Percentiles rank a stretch among this genome's conserved stretches.
Conservation (phyloP, 2,888 invertebrate genomes). For the Cecidostiba fungosa region DNA sequence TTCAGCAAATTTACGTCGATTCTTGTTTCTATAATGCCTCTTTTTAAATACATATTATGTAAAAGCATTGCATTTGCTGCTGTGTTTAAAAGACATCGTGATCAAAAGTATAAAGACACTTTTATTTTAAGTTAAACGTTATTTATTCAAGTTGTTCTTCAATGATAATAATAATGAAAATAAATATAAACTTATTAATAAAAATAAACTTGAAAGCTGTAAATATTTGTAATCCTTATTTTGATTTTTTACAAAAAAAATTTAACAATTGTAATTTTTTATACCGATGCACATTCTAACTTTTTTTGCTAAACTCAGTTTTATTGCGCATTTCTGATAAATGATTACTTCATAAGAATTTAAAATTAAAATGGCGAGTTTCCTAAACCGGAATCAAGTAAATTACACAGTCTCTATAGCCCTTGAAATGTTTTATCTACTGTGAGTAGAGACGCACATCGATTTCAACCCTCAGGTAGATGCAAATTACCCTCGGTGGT, state of each 20-base stretch:
- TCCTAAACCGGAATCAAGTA: no score
- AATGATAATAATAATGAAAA: constrained; percentile 52
- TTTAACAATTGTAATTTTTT: no score
- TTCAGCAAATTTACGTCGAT: constrained; percentile 35
- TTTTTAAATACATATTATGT: constrained; percentile 26
- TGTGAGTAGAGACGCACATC: no score
- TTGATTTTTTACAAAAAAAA: neutral
- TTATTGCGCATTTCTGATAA: no score
- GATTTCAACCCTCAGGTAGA: no score
- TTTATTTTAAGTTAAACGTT: constrained; percentile 57
- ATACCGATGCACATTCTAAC: no score
- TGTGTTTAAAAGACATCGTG: constrained; percentile 56
- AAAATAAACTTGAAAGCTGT: constrained; percentile 41
- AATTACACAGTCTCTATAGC: no score
- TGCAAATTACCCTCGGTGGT: no score
- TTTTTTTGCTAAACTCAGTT: no score
- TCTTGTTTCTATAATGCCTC: neutral
- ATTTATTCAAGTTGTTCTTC: constrained; percentile 61
- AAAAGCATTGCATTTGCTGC: constrained; percentile 48
- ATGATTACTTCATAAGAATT: neutral
- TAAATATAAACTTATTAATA: constrained; percentile 59
- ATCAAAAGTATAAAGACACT: constrained; percentile 53
- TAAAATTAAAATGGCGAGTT: neutral
- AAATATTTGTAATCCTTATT: neutral
- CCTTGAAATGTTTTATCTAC: no score